These are phyloP conservation scores for Acanthopagrus latus DNA, from an alignment of 2,797 vertebrate genomes.

Conservation along the genomic window DNA sequence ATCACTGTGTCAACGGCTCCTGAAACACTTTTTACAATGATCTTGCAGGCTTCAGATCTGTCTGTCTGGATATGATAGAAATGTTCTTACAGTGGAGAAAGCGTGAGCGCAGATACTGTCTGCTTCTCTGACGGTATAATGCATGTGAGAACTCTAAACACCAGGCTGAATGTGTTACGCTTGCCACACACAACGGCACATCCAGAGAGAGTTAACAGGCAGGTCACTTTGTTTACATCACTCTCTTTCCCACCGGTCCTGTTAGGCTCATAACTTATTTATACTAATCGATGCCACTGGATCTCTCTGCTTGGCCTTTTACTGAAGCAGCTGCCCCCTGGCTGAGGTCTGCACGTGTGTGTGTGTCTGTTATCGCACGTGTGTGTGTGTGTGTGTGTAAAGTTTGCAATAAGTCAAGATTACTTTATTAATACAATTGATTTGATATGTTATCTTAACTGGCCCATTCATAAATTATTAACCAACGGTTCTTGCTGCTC, in stretches of 20 bases:
- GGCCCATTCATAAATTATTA: background rate
- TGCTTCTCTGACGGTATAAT: background rate
- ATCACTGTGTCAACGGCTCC: background rate
- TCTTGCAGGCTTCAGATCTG: background rate
- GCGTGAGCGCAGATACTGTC: background rate
- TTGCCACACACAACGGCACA: background rate
- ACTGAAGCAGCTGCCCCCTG: slow-evolving; percentile 15
- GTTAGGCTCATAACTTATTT: slow-evolving; percentile 67
- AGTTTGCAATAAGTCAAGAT: background rate
- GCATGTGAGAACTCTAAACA: background rate
- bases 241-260: slow-evolving; percentile 23
- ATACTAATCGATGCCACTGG: slow-evolving; percentile 47
- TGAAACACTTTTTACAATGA: background rate
- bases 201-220: slow-evolving; percentile 10
- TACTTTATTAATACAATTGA: no score
- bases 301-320: slow-evolving; percentile 26
- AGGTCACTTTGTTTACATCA: slow-evolving; percentile 38
- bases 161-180: background rate
- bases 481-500: no score
- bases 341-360: background rate
- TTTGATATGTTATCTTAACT: background rate
- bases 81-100: background rate
- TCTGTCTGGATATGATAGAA: background rate
- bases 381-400: background rate
- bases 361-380: background rate